Evolutionary conservation across 2,797 vertebrate genomes (phyloP).

Genomic region (Iguana delicatissima): DNA sequence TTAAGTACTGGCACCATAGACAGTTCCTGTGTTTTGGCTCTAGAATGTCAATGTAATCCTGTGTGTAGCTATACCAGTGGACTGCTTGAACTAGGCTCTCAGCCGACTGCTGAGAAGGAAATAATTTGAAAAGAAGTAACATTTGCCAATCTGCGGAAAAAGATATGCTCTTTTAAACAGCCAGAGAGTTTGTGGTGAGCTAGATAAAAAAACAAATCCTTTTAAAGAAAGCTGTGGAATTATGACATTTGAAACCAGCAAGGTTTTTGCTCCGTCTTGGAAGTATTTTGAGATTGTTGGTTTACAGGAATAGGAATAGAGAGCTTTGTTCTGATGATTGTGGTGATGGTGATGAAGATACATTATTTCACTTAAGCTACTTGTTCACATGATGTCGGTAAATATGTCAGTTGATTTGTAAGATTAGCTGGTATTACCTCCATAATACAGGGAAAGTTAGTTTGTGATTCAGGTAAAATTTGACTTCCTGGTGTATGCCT

Average conservation of each 20-base stretch:
- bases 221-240: slow-evolving; percentile 53
- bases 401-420: not conserved
- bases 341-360: too few species aligned
- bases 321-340: not conserved
- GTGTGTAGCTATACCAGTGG: slow-evolving; percentile 77
- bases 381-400: not conserved
- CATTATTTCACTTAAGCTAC: not conserved
- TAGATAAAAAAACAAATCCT: slow-evolving; percentile 64
- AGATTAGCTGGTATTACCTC: not conserved
- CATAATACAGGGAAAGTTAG: not conserved
- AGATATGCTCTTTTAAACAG: slow-evolving; percentile 67
- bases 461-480: not conserved
- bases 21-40: slow-evolving; percentile 75
- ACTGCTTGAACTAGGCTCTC: slow-evolving; percentile 73
- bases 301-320: slow-evolving; percentile 34
- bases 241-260: slow-evolving; percentile 36
- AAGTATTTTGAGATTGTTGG: slow-evolving; percentile 23
- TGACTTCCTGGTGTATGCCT: slow-evolving; percentile 33
- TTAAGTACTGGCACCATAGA: slow-evolving; percentile 78
- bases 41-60: slow-evolving; percentile 77
- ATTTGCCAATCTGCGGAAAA: slow-evolving; percentile 78
- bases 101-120: slow-evolving; percentile 80
- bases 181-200: slow-evolving; percentile 70
- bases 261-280: slow-evolving; percentile 26
- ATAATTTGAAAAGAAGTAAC: slow-evolving; percentile 77